phyloP scores from a whole-genome alignment of 2,797 vertebrate genomes.

The Diglossa cyanea region DNA sequence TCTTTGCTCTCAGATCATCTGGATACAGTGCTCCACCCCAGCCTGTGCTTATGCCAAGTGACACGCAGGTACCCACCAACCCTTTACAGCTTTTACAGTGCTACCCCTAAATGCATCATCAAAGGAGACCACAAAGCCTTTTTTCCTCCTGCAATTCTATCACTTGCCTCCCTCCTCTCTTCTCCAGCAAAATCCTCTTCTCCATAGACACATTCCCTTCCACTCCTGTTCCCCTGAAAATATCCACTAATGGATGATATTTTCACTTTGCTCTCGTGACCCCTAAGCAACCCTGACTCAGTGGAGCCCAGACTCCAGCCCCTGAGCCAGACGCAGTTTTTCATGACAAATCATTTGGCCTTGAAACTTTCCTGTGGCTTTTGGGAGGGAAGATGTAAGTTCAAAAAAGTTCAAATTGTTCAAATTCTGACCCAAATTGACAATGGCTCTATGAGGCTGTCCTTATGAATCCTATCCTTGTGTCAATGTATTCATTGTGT shows the following conservation, averaged over 20 bases:
- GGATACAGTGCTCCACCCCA: background rate
- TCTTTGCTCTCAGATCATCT: accelerated
- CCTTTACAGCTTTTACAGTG: background rate
- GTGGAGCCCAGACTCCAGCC: background rate
- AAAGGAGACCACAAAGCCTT: background rate
- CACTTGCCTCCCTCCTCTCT: background rate
- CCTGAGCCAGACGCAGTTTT: background rate
- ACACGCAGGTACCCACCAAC: background rate
- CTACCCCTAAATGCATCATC: background rate
- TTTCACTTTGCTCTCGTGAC: background rate
- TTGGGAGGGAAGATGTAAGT: background rate
- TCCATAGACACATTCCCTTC: background rate
- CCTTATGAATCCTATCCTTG: background rate
- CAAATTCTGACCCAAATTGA: background rate
- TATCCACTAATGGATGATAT: background rate
- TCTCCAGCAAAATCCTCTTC: background rate
- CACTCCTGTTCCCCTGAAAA: background rate
- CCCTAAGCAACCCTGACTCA: background rate
- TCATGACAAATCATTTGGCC: background rate
- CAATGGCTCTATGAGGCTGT: background rate
- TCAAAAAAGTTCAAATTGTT: background rate
- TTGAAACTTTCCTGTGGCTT: background rate
- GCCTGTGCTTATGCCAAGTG: background rate
- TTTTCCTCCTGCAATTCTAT: background rate
- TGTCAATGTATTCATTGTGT: background rate